Conservation (phyloP, 2,888 invertebrate genomes). For the Pristionchus entomophagus region DNA sequence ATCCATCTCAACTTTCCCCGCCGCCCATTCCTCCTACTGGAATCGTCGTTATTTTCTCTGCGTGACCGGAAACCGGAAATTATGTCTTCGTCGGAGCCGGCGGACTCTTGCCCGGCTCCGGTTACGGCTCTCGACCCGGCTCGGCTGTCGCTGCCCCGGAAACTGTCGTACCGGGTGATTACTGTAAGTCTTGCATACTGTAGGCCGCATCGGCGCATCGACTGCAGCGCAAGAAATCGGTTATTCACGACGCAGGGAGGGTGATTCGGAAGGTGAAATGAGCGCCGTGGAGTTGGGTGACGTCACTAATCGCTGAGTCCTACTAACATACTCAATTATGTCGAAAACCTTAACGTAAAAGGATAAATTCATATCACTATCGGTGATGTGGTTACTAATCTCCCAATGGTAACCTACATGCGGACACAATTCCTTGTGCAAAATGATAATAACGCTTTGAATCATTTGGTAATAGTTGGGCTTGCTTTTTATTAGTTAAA, state of each 20-base stretch:
- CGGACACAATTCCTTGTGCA: neutral
- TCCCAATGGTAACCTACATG: neutral
- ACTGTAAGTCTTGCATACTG: conserved; percentile 2
- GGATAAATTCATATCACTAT: too few species aligned
- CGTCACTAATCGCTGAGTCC: neutral
- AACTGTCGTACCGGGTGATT: conserved; percentile 17
- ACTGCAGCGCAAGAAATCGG: conserved; percentile 35
- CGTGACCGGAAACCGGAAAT: neutral
- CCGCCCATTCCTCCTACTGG: too few species aligned
- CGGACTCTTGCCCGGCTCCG: neutral
- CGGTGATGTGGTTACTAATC: neutral
- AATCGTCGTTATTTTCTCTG: neutral
- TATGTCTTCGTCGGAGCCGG: neutral
- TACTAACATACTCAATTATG: neutral
- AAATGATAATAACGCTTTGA: too few species aligned
- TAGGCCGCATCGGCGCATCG: neutral
- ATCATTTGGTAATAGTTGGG: neutral
- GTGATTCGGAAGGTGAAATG: neutral
- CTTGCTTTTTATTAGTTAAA: neutral
- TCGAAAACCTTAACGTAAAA: neutral
- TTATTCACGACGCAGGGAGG: neutral
- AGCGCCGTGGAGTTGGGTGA: neutral
- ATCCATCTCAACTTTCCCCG: neutral
- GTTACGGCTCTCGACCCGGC: neutral
- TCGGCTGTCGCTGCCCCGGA: conserved; percentile 25